These are phyloP conservation scores for Denticeps clupeoides DNA, from an alignment of 2,797 vertebrate species.

Conservation along the genomic window DNA sequence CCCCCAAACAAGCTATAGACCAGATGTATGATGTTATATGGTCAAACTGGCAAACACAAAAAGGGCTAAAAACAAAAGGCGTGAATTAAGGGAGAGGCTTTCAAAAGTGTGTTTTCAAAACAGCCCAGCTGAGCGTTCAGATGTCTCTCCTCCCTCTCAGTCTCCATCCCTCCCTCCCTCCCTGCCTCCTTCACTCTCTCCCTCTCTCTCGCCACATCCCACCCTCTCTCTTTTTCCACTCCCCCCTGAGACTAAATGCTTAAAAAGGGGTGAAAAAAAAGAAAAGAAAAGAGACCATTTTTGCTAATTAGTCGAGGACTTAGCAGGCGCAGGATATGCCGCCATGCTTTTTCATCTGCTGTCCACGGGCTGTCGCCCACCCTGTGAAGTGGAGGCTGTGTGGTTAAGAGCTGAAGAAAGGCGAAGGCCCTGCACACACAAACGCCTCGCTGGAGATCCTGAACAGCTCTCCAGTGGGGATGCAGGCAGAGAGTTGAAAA, in stretches of 20 bases:
- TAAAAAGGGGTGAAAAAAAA: slow-evolving; percentile 42
- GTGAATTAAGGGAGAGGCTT: slow-evolving; percentile 91
- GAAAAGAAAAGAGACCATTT: slow-evolving; percentile 78
- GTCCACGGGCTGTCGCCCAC: slow-evolving; percentile 63
- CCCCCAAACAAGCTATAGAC: slow-evolving; percentile 88
- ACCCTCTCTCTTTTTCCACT: slow-evolving; percentile 23
- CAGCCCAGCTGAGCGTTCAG: slow-evolving; percentile 90
- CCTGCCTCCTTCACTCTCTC: slow-evolving; percentile 26
- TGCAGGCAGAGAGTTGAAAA: slow-evolving; percentile 47
- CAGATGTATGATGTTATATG: slow-evolving; percentile 99
- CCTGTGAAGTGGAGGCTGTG: slow-evolving; percentile 65
- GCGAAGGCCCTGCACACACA: slow-evolving; percentile 43
- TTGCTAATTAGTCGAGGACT: slow-evolving; percentile 94
- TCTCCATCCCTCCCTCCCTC: slow-evolving; percentile 39
- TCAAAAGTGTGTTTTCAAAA: slow-evolving; percentile 98
- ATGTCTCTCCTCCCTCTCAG: slow-evolving; percentile 58
- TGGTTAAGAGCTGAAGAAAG: slow-evolving; percentile 67
- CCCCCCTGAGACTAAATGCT: slow-evolving; percentile 78
- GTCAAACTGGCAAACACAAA: slow-evolving; percentile 98
- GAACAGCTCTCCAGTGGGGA: slow-evolving; percentile 57
- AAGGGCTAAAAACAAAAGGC: slow-evolving; percentile 87
- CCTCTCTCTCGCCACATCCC: slow-evolving; percentile 8
- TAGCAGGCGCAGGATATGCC: slow-evolving; percentile 78
- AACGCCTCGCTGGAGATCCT: slow-evolving; percentile 60
- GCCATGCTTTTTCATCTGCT: slow-evolving; percentile 65